A percentile compares a stretch with the other conserved stretches of the same genome.
Conservation (phyloP, 1,140 invertebrate species). For the Drosophila oshimai region DNA sequence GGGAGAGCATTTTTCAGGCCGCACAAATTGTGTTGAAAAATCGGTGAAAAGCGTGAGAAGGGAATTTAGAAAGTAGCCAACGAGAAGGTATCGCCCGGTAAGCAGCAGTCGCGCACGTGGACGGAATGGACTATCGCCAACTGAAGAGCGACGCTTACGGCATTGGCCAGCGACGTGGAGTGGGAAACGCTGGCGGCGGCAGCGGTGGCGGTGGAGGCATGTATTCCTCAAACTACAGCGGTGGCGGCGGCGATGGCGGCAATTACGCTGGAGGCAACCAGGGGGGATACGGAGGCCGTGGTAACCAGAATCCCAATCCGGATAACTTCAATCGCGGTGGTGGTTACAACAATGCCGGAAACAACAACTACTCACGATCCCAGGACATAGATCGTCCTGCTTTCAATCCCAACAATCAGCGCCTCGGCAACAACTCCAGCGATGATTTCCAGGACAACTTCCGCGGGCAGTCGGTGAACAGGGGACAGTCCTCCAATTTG, state of each 20-base stretch:
- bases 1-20: conserved; percentile 1
- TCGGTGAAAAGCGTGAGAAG: not conserved
- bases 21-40: not conserved
- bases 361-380: conserved; percentile 13
- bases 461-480: not conserved
- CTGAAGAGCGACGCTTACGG: conserved; percentile 51
- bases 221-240: conserved; percentile 1
- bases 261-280: not conserved
- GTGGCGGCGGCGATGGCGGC: not conserved
- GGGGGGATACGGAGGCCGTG: not conserved
- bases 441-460: conserved; percentile 21
- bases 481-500: not conserved
- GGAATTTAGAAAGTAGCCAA: not conserved
- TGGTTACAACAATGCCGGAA: not conserved
- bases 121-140: conserved; percentile 39
- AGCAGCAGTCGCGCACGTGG: not conserved
- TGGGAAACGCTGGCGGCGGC: conserved; percentile 1
- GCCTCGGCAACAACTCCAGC: not conserved
- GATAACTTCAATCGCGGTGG: conserved; percentile 18
- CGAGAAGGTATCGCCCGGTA: not conserved
- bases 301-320: conserved; percentile 24
- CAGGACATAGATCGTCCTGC: conserved; percentile 1
- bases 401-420: conserved; percentile 12
- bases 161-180: conserved; percentile 52
- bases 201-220: conserved; percentile 1